phyloP scores from a whole-genome alignment of 2,113 vertebrate genomes.

The Turnix velox region DNA sequence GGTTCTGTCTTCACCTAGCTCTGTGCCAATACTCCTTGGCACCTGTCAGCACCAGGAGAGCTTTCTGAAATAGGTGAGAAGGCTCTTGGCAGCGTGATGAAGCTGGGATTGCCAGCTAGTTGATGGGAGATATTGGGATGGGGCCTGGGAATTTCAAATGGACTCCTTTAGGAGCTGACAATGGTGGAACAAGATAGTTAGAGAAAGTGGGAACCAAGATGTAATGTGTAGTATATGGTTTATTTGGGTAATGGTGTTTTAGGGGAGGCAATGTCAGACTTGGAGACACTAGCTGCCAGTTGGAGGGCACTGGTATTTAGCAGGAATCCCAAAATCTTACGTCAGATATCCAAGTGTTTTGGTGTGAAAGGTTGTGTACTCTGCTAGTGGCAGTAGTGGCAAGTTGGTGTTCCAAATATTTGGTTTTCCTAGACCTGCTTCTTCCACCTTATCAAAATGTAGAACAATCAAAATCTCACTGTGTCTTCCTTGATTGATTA shows the following conservation, averaged over 20 bases:
- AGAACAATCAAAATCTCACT: neutral
- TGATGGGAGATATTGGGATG: neutral
- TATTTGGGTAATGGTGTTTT: neutral
- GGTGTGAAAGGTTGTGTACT: neutral
- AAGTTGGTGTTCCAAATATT: neutral
- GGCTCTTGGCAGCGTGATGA: neutral
- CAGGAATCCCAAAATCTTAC: neutral
- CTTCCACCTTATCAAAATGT: neutral
- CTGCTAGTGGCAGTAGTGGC: neutral
- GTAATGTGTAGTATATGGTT: neutral
- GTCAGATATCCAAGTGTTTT: neutral
- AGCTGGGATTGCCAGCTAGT: neutral
- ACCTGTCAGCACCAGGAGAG: neutral
- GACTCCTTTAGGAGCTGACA: neutral
- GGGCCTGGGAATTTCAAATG: neutral
- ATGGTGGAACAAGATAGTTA: neutral
- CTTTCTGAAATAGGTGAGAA: neutral
- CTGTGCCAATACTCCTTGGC: neutral
- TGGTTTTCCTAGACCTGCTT: neutral
- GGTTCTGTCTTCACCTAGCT: neutral
- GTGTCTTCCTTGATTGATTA: neutral
- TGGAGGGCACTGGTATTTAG: accelerated
- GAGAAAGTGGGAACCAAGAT: neutral
- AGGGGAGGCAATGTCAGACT: neutral
- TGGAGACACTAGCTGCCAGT: neutral